Conservation (phyloP, 2,888 invertebrate genomes). For the Pediacus dermestoides region DNA sequence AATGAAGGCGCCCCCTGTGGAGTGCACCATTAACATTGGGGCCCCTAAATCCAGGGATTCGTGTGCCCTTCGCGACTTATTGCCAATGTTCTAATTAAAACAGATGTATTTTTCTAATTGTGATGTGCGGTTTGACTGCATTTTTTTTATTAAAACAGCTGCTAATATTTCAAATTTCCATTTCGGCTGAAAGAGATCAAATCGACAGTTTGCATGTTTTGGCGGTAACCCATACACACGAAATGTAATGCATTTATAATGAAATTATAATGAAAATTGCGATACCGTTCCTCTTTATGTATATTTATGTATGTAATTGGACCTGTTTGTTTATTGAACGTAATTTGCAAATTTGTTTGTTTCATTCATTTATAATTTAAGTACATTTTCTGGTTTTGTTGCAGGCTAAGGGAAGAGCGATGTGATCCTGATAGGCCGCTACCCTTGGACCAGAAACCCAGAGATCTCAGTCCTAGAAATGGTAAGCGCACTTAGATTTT, state of each 20-base stretch:
- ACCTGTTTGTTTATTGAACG: slow-evolving; percentile 33
- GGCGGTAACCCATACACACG: slow-evolving; percentile 20
- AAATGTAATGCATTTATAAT: slow-evolving; percentile 49
- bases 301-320: slow-evolving; percentile 36
- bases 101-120: slow-evolving; percentile 47
- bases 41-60: slow-evolving; percentile 32
- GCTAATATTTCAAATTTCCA: slow-evolving; percentile 31
- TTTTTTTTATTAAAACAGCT: slow-evolving; percentile 25
- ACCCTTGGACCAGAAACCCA: slow-evolving; percentile 76
- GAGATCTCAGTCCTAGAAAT: slow-evolving; percentile 83
- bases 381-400: slow-evolving; percentile 50
- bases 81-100: slow-evolving; percentile 46
- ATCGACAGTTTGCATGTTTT: slow-evolving; percentile 46
- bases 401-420: slow-evolving; percentile 83
- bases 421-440: slow-evolving; percentile 79
- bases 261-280: slow-evolving; percentile 43
- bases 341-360: slow-evolving; percentile 29
- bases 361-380: slow-evolving; percentile 23
- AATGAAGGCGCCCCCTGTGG: slow-evolving; percentile 40
- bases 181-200: slow-evolving; percentile 39
- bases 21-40: slow-evolving; percentile 40
- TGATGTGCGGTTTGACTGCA: slow-evolving; percentile 10
- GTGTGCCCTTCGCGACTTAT: slow-evolving; percentile 35
- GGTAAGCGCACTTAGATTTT: no score
- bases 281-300: slow-evolving; percentile 35